Conservation (phyloP, 1,140 invertebrate genomes). For the Habropoda laboriosa region DNA sequence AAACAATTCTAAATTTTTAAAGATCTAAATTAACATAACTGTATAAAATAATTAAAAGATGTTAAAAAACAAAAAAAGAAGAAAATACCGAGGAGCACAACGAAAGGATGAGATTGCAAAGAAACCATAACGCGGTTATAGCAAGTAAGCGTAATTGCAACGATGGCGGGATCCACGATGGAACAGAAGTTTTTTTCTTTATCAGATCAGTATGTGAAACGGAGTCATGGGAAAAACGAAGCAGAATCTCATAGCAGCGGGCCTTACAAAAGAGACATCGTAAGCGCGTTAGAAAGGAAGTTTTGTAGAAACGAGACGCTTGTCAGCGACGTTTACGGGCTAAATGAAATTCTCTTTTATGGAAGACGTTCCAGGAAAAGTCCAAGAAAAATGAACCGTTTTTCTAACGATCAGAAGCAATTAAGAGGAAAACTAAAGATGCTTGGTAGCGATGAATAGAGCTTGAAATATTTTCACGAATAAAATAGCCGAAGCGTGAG, state of each 20-base stretch:
- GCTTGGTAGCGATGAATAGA: not conserved
- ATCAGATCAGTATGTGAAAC: slow-evolving; percentile 17
- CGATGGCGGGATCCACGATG: not conserved
- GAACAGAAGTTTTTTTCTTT: slow-evolving; percentile 6
- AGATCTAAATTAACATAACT: too few relatives aligned
- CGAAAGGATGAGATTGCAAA: not conserved
- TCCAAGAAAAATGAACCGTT: not conserved
- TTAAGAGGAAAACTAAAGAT: not conserved
- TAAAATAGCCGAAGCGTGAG: not conserved
- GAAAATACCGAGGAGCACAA: not conserved
- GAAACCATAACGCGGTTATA: not conserved
- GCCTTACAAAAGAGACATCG: slow-evolving; percentile 17
- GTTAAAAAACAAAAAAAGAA: too few relatives aligned
- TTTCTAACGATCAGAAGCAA: not conserved
- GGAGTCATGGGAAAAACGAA: slow-evolving; percentile 10
- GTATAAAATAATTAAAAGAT: too few relatives aligned
- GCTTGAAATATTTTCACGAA: not conserved
- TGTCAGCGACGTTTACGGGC: not conserved
- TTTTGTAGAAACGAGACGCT: not conserved
- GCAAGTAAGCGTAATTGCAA: not conserved
- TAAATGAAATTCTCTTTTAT: not conserved
- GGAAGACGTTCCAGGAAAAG: not conserved
- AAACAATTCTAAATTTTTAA: too few relatives aligned
- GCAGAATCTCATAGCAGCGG: not conserved
- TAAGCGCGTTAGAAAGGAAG: slow-evolving; percentile 7